Percentiles rank a stretch among this genome's conserved stretches.
These are phyloP conservation scores for Eulemur rubriventer DNA, from an alignment of 2,797 vertebrate species.

Conservation along the genomic window DNA sequence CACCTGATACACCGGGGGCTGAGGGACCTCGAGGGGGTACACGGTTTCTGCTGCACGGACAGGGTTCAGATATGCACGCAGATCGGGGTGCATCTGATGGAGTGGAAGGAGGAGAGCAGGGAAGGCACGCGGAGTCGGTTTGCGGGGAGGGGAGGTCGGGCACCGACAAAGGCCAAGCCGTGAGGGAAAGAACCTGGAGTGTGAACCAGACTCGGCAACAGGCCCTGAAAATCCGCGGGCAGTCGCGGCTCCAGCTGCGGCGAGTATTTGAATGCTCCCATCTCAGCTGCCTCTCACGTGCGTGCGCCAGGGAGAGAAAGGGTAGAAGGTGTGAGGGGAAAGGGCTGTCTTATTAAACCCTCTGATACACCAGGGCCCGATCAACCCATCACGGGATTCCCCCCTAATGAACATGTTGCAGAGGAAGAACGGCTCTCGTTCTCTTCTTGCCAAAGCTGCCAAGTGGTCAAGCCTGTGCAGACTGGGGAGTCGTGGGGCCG, in stretches of 20 bases:
- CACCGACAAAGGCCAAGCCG: background rate
- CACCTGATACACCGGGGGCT: background rate
- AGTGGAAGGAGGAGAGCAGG: background rate
- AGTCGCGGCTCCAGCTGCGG: background rate
- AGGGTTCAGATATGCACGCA: background rate
- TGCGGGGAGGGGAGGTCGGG: background rate
- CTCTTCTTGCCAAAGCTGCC: background rate
- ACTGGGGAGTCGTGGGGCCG: too few relatives aligned
- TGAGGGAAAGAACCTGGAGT: background rate
- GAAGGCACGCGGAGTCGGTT: background rate
- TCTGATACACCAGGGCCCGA: too few relatives aligned
- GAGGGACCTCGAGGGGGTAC: background rate
- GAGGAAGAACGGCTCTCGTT: background rate
- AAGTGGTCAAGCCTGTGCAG: background rate
- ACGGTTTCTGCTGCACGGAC: background rate
- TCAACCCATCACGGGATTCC: background rate
- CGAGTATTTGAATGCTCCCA: background rate
- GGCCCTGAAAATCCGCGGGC: too few relatives aligned
- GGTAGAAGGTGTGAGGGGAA: background rate
- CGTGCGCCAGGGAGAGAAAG: background rate
- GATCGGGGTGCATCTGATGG: background rate
- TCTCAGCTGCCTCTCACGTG: fast-evolving
- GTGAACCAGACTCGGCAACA: background rate
- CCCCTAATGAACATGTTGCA: background rate
- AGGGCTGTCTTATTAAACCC: background rate